Conservation (phyloP, 2,113 vertebrate species). For the Campylorhamphus procurvoides region DNA sequence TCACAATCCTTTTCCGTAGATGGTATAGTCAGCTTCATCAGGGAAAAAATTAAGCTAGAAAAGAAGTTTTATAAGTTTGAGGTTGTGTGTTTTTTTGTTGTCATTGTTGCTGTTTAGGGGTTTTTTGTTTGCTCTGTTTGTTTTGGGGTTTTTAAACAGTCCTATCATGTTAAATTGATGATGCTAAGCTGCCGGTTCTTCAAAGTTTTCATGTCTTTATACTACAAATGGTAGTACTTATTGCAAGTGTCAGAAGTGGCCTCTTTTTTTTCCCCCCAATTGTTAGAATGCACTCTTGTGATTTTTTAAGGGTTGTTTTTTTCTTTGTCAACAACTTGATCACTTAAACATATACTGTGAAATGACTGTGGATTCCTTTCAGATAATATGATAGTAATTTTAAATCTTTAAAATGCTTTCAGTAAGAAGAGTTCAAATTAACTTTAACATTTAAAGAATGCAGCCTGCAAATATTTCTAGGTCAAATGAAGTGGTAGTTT, state of each 20-base stretch:
- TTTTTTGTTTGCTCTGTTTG: background rate
- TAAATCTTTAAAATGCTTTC: background rate
- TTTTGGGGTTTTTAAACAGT: background rate
- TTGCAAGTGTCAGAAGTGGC: background rate
- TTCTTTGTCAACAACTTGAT: background rate
- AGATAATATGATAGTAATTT: background rate
- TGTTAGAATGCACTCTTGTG: background rate
- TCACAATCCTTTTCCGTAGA: background rate
- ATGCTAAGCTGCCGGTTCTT: background rate
- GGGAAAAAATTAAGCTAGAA: background rate
- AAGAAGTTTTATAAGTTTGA: background rate
- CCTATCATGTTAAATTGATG: background rate
- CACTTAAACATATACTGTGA: background rate
- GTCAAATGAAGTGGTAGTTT: background rate
- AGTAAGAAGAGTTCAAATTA: background rate
- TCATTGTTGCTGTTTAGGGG: background rate
- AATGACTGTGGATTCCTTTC: background rate
- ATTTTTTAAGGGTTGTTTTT: background rate
- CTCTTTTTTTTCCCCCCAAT: accelerated
- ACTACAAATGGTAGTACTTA: background rate
- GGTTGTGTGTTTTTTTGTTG: accelerated
- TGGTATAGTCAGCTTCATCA: background rate
- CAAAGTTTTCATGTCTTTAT: background rate
- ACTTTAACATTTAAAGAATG: background rate
- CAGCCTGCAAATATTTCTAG: background rate